Conservation (phyloP, 1,140 invertebrate genomes). For the Diuraphis noxia region DNA sequence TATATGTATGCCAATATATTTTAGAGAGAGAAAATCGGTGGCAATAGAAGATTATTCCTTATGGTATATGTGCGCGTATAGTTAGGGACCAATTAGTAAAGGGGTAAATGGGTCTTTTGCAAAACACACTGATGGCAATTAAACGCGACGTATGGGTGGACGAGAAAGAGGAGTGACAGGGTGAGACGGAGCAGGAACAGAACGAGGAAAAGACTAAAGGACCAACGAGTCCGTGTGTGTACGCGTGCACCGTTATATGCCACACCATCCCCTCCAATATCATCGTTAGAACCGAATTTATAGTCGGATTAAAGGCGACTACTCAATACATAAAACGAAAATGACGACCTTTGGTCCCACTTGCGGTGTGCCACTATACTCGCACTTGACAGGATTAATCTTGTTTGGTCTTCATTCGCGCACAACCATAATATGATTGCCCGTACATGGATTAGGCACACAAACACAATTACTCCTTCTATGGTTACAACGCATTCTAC, state of each 20-base stretch:
- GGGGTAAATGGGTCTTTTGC: slow-evolving; percentile 34
- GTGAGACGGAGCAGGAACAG: not conserved
- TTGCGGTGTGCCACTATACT: not conserved
- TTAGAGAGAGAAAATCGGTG: not conserved
- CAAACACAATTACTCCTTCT: too few species aligned
- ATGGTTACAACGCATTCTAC: too few species aligned
- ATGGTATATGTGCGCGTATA: not conserved
- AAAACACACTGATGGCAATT: slow-evolving; percentile 31
- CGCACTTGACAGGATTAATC: slow-evolving; percentile 17
- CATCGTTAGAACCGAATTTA: slow-evolving; percentile 37
- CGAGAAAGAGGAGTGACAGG: not conserved
- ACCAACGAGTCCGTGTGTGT: not conserved
- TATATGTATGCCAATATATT: not conserved
- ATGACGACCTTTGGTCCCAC: not conserved
- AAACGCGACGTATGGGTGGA: not conserved
- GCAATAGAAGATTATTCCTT: not conserved
- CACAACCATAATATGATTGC: not conserved
- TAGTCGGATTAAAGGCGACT: slow-evolving; percentile 14
- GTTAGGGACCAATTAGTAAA: slow-evolving; percentile 35
- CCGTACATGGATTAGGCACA: not conserved
- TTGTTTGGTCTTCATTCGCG: not conserved
- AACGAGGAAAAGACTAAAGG: not conserved
- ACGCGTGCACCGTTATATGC: not conserved
- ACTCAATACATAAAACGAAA: slow-evolving; percentile 3
- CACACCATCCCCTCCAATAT: not conserved